phyloP scores from a whole-genome alignment of 53 echinoderm and acorn worm species.

The Stichopus horrens region DNA sequence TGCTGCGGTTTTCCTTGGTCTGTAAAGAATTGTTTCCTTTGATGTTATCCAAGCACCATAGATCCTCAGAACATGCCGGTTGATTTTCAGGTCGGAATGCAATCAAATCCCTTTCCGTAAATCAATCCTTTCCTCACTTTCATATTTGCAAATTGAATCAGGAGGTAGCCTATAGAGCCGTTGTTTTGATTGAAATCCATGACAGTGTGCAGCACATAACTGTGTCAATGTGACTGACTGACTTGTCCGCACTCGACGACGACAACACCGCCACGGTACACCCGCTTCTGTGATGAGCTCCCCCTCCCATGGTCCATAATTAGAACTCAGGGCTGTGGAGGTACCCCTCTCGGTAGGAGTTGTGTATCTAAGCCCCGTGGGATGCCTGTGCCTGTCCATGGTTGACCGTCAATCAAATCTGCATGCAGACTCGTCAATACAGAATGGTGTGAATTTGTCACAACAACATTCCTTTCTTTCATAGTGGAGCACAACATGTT shows the following conservation, averaged over 20 bases:
- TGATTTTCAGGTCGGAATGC: not conserved
- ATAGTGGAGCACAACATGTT: not conserved
- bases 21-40: too few relatives aligned
- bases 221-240: constrained; percentile 32
- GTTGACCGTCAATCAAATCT: constrained; percentile 25
- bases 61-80: not conserved
- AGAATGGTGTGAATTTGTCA: constrained; percentile 36
- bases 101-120: not conserved
- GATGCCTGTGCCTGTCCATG: constrained; percentile 17
- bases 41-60: not conserved
- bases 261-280: not conserved
- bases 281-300: constrained; percentile 7
- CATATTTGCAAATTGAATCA: constrained; percentile 42
- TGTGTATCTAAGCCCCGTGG: constrained; percentile 39
- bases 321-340: constrained; percentile 35
- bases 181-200: constrained; percentile 41
- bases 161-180: constrained; percentile 17
- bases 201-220: constrained; percentile 29
- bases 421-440: constrained; percentile 21
- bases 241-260: not conserved
- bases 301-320: constrained; percentile 45
- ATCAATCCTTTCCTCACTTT: constrained; percentile 19
- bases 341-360: constrained; percentile 42
- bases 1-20: too few relatives aligned
- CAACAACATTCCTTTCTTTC: constrained; percentile 38